Evolutionary conservation across 2,797 vertebrate species (phyloP).

Genomic region (Ptychadena robeensis): DNA sequence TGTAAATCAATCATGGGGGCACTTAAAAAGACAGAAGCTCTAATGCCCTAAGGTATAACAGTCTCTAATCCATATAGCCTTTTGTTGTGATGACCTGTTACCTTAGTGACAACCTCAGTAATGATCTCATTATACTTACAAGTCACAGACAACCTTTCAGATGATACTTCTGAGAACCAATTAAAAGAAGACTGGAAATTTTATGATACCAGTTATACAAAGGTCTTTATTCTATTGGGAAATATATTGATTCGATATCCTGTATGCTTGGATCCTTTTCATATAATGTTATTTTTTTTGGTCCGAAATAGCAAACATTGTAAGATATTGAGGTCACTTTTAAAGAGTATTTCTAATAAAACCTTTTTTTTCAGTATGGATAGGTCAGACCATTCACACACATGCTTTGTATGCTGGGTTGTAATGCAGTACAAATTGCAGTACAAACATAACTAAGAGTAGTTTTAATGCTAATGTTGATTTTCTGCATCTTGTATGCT

Average conservation of each 20-base stretch:
- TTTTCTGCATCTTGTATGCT: too few relatives aligned
- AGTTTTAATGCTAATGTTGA: too few relatives aligned
- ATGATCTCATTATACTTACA: constrained; percentile 42
- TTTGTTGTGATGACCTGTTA: constrained; percentile 30
- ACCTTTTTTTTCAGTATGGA: too few relatives aligned
- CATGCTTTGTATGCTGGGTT: too few relatives aligned
- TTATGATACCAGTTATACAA: not conserved
- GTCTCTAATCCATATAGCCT: constrained; percentile 35
- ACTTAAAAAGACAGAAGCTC: not conserved
- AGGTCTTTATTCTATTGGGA: not conserved
- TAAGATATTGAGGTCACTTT: too few relatives aligned
- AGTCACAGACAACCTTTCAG: not conserved
- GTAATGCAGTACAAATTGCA: too few relatives aligned
- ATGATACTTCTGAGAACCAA: not conserved
- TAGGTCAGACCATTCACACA: too few relatives aligned
- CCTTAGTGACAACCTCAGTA: constrained; percentile 47
- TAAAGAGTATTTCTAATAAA: too few relatives aligned
- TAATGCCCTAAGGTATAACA: constrained; percentile 41
- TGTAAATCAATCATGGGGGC: not conserved
- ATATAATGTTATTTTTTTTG: too few relatives aligned
- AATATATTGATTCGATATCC: not conserved
- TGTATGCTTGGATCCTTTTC: too few relatives aligned
- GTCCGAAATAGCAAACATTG: too few relatives aligned
- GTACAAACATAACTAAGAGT: too few relatives aligned
- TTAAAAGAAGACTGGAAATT: constrained; percentile 19